Evolutionary conservation across 2,888 invertebrate genomes (phyloP).

Genomic region (Synergus gifuensis): DNA sequence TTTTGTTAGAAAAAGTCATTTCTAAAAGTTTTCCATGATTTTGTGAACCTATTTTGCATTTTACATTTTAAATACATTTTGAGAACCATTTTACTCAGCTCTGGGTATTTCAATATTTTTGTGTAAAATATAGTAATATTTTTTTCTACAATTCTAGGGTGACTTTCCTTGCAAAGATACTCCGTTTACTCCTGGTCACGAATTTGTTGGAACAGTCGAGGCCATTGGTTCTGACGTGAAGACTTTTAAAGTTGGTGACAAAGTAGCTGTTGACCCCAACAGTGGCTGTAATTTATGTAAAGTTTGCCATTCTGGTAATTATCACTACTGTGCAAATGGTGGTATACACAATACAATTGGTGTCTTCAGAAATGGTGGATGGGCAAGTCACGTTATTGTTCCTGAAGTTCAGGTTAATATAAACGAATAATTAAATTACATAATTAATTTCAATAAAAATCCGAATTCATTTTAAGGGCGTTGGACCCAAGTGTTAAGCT

Average conservation of each 20-base stretch:
- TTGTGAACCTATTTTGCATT: neutral
- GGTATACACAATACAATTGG: constrained; percentile 84
- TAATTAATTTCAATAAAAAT: too few species aligned
- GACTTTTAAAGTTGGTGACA: constrained; percentile 82
- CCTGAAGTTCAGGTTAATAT: constrained; percentile 82
- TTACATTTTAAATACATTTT: neutral
- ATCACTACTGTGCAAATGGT: constrained; percentile 82
- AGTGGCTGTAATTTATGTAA: constrained; percentile 82
- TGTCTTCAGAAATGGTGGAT: constrained; percentile 84
- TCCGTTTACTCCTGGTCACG: constrained; percentile 83
- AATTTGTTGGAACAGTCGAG: constrained; percentile 83
- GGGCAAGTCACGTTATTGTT: constrained; percentile 83
- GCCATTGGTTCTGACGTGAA: constrained; percentile 81
- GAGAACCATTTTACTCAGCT: neutral
- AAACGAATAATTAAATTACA: neutral
- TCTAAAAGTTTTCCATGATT: neutral
- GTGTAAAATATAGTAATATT: neutral
- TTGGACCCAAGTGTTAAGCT: too few species aligned
- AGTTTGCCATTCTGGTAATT: constrained; percentile 82
- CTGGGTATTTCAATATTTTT: neutral
- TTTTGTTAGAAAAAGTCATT: too few species aligned
- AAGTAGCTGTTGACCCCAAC: constrained; percentile 85
- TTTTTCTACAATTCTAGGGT: constrained; percentile 78
- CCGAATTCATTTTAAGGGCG: too few species aligned
- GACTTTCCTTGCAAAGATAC: constrained; percentile 82